Evolutionary conservation across 2,113 vertebrate species (phyloP).

Genomic region (Brachyistius frenatus): DNA sequence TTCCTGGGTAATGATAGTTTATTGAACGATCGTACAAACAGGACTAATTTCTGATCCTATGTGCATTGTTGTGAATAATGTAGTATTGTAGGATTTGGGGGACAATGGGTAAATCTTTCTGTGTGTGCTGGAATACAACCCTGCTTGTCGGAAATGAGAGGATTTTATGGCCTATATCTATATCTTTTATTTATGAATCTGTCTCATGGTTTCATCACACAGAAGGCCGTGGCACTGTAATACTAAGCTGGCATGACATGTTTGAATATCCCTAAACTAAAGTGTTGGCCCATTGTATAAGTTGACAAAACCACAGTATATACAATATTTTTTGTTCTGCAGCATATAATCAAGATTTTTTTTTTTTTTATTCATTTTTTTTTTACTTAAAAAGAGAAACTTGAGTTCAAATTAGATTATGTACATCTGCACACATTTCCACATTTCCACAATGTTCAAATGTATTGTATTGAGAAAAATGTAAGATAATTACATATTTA

Average conservation of each 20-base stretch:
- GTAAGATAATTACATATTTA: neutral
- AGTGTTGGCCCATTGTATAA: neutral
- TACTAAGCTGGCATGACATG: slow-evolving; percentile 17
- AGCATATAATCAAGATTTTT: neutral
- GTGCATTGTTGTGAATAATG: slow-evolving; percentile 23
- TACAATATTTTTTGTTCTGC: neutral
- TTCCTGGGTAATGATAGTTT: neutral
- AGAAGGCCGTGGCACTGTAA: slow-evolving; percentile 5
- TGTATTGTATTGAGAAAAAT: neutral
- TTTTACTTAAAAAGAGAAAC: no score
- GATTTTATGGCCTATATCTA: slow-evolving; percentile 20
- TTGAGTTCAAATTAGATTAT: no score
- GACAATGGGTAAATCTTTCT: slow-evolving; percentile 1
- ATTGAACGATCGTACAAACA: neutral
- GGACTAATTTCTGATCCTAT: slow-evolving; percentile 13
- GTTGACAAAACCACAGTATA: slow-evolving; percentile 1
- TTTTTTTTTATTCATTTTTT: no score
- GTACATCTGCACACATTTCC: neutral
- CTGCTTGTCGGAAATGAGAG: slow-evolving; percentile 28
- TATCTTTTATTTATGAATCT: slow-evolving; percentile 56
- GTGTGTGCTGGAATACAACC: slow-evolving; percentile 11
- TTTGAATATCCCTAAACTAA: slow-evolving; percentile 38
- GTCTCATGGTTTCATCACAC: slow-evolving; percentile 43
- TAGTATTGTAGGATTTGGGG: neutral
- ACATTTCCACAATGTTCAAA: neutral